These are phyloP conservation scores for Machaerirhynchus nigripectus DNA, from an alignment of 2,113 vertebrate genomes.

Conservation along the genomic window DNA sequence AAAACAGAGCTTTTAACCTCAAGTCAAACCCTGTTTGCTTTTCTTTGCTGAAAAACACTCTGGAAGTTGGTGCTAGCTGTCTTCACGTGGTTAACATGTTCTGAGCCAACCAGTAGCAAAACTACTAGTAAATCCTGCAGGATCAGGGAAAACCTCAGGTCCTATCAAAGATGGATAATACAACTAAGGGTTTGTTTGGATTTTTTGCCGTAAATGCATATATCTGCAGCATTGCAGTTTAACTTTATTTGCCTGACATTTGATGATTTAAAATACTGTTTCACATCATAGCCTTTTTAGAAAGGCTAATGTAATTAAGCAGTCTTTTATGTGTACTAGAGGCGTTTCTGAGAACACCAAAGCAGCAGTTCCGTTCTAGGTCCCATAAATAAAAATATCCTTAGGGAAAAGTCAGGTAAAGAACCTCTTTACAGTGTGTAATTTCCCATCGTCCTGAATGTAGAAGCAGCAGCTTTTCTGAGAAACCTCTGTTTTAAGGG, in stretches of 20 bases:
- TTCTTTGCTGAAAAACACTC: neutral
- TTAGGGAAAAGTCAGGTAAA: neutral
- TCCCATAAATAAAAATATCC: neutral
- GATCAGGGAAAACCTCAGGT: neutral
- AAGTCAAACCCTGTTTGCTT: neutral
- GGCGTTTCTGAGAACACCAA: neutral
- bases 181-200: neutral
- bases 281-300: neutral
- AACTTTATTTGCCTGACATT: neutral
- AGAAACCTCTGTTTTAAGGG: neutral
- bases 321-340: neutral
- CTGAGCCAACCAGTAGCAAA: neutral
- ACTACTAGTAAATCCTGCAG: neutral
- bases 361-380: neutral
- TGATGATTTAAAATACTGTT: neutral
- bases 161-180: neutral
- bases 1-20: neutral
- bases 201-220: neutral
- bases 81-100: neutral
- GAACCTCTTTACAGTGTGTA: neutral
- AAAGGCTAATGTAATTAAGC: neutral
- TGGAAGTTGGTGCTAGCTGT: neutral
- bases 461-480: neutral
- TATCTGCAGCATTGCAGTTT: neutral
- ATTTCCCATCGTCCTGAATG: neutral